phyloP scores from a whole-genome alignment of 2,888 invertebrate genomes.

The Ommatoiulus sabulosus region DNA sequence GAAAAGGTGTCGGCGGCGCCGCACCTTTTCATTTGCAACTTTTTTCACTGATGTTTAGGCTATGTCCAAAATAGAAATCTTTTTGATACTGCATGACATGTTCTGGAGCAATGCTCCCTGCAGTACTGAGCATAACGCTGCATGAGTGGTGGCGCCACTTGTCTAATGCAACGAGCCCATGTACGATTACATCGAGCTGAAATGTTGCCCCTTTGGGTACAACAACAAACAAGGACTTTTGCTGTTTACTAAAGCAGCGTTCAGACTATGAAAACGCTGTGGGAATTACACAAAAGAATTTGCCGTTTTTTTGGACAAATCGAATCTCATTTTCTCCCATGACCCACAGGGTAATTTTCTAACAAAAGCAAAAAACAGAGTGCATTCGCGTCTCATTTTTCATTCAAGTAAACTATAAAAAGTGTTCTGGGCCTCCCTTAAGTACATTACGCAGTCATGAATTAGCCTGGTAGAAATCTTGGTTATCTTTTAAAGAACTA shows the following conservation, averaged over 20 bases:
- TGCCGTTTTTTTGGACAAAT: not conserved
- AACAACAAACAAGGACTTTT: not conserved
- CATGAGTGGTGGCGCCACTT: not conserved
- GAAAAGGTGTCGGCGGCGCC: too few species aligned
- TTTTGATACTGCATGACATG: too few species aligned
- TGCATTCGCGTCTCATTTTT: constrained; percentile 9
- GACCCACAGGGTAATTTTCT: constrained; percentile 37
- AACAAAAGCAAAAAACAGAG: not conserved
- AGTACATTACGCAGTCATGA: constrained; percentile 47
- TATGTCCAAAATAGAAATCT: too few species aligned
- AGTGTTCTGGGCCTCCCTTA: constrained; percentile 30
- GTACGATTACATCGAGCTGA: not conserved
- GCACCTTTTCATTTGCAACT: too few species aligned
- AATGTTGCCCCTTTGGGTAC: not conserved
- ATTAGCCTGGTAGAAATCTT: not conserved
- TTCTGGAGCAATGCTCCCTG: too few species aligned
- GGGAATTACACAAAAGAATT: constrained; percentile 12
- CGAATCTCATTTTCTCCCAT: constrained; percentile 37
- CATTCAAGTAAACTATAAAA: constrained; percentile 29
- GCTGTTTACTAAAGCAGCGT: not conserved
- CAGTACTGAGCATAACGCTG: too few species aligned
- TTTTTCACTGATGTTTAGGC: too few species aligned
- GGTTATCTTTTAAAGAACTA: not conserved
- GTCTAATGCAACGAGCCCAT: not conserved
- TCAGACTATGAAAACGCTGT: not conserved